Evolutionary conservation across 2,113 vertebrate species (phyloP).

Genomic region (Sterna hirundo): DNA sequence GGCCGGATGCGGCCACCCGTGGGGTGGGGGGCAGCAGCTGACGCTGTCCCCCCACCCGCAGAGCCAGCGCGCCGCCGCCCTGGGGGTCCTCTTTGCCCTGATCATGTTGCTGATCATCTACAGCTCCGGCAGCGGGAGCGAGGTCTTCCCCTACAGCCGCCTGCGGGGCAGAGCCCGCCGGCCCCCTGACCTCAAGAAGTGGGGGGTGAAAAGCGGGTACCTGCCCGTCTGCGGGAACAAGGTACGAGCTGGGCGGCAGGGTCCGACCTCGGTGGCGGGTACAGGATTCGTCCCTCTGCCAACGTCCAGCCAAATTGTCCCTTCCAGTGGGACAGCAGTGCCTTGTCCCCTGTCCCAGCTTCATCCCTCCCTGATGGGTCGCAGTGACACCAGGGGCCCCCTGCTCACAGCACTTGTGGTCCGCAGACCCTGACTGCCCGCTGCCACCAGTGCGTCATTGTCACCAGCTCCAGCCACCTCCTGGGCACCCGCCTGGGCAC

Average conservation of each 20-base stretch:
- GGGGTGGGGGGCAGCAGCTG: neutral
- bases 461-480: slow-evolving; percentile 97
- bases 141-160: slow-evolving; percentile 74
- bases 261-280: accelerated
- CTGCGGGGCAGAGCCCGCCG: slow-evolving; percentile 51
- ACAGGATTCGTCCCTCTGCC: neutral
- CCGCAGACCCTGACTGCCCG: slow-evolving; percentile 84
- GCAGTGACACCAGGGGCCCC: neutral
- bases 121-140: slow-evolving; percentile 85
- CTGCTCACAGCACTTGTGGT: neutral
- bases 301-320: neutral
- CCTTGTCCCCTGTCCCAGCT: neutral
- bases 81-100: slow-evolving; percentile 85
- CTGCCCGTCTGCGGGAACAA: slow-evolving; percentile 87
- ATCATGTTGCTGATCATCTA: slow-evolving; percentile 93
- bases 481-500: slow-evolving; percentile 83
- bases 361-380: neutral
- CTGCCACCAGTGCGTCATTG: slow-evolving; percentile 86
- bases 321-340: accelerated
- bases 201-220: slow-evolving; percentile 83
- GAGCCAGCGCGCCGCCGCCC: slow-evolving; percentile 86
- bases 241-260: slow-evolving; percentile 64
- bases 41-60: slow-evolving; percentile 37
- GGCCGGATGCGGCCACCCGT: neutral
- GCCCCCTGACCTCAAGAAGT: slow-evolving; percentile 84